Evolutionary conservation across 2,888 invertebrate species (phyloP).

Genomic region (Cheilosia scutellata): DNA sequence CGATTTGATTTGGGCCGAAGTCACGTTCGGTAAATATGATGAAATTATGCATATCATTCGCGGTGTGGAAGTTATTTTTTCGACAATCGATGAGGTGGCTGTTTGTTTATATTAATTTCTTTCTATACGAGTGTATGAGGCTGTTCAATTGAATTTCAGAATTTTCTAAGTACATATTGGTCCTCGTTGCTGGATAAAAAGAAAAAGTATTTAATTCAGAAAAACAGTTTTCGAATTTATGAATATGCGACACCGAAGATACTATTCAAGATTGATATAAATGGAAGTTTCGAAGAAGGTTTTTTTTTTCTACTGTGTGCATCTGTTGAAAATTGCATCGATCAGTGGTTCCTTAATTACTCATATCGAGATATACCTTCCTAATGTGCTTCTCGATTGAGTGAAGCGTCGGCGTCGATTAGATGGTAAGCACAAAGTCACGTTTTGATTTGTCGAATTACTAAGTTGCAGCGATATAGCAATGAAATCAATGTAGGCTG

Average conservation of each 20-base stretch:
- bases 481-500: neutral
- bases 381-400: neutral
- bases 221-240: too few relatives aligned
- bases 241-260: too few relatives aligned
- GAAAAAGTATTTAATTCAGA: neutral
- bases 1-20: slow-evolving; percentile 47
- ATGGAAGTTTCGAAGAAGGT: neutral
- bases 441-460: slow-evolving; percentile 25
- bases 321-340: neutral
- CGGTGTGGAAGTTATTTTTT: slow-evolving; percentile 43
- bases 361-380: neutral
- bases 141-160: neutral
- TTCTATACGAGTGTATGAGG: neutral
- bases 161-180: neutral
- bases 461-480: neutral
- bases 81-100: slow-evolving; percentile 24
- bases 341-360: neutral
- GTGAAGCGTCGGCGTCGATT: neutral
- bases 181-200: neutral
- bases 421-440: slow-evolving; percentile 2
- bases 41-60: slow-evolving; percentile 60
- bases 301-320: neutral
- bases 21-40: slow-evolving; percentile 71
- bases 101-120: neutral
- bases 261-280: too few relatives aligned